A percentile compares a stretch with the other conserved stretches of the same genome.
These are phyloP conservation scores for Corapipo altera DNA, from an alignment of 2,113 vertebrate species.

Conservation along the genomic window DNA sequence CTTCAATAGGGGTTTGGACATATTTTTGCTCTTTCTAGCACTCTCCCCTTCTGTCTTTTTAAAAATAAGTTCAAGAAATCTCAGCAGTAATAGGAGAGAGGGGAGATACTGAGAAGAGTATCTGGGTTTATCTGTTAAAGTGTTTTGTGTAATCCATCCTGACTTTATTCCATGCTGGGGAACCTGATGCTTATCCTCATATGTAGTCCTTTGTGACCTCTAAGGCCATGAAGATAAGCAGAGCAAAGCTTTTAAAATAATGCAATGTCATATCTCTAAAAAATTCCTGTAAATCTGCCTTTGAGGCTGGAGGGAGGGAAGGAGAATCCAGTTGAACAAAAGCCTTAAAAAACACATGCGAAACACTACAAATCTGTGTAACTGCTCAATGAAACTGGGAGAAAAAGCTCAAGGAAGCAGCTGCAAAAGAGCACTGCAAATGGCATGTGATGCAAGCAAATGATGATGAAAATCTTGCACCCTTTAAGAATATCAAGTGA, in stretches of 20 bases:
- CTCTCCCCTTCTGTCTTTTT: neutral
- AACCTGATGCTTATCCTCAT: slow-evolving; percentile 57
- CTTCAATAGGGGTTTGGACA: neutral
- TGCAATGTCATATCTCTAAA: slow-evolving; percentile 47
- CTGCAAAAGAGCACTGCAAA: neutral
- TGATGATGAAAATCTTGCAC: neutral
- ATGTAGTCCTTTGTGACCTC: slow-evolving; percentile 40
- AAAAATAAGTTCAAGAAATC: slow-evolving; percentile 36
- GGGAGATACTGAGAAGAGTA: neutral
- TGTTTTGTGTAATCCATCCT: slow-evolving; percentile 44
- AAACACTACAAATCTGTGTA: neutral
- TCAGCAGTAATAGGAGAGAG: neutral
- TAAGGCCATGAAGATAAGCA: slow-evolving; percentile 57
- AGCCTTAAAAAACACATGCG: neutral
- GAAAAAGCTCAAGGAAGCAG: neutral
- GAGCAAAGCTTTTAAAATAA: slow-evolving; percentile 66
- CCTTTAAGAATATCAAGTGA: neutral
- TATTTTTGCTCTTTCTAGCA: neutral
- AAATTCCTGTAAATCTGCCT: slow-evolving; percentile 64
- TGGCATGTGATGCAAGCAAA: neutral
- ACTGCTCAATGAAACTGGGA: neutral
- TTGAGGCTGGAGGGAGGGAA: neutral
- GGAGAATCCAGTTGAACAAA: slow-evolving; percentile 56
- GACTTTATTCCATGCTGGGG: slow-evolving; percentile 28
- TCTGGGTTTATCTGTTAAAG: slow-evolving; percentile 40